A percentile compares a stretch with the other conserved stretches of the same genome.
Conservation (phyloP, 2,888 invertebrate genomes). For the Drosophila helvetica region DNA sequence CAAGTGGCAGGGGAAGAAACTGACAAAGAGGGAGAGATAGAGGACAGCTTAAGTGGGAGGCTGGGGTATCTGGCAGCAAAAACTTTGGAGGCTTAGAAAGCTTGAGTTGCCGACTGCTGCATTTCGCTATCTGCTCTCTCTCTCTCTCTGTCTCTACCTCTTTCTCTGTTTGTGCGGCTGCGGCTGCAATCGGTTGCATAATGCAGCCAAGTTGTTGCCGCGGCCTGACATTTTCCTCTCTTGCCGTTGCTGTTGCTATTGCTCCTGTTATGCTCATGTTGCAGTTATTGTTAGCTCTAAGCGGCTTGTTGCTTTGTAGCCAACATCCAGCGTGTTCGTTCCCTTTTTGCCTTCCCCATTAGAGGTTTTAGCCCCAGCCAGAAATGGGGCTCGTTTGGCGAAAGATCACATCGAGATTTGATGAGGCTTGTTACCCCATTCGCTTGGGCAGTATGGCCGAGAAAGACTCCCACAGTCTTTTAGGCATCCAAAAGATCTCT, state of each 20-base stretch:
- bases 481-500: conserved; percentile 30
- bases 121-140: conserved; percentile 37
- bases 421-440: not conserved
- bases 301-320: conserved; percentile 60
- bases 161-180: conserved; percentile 42
- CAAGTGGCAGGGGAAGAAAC: conserved; percentile 2
- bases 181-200: conserved; percentile 73
- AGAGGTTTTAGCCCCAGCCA: conserved; percentile 26
- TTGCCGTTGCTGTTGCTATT: conserved; percentile 21
- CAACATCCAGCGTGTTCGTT: conserved; percentile 48
- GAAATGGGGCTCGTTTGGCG: conserved; percentile 1
- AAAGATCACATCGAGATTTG: not conserved
- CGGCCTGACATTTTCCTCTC: conserved; percentile 64
- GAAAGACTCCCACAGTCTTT: not conserved
- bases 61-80: conserved; percentile 29
- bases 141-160: conserved; percentile 10
- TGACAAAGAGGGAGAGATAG: not conserved
- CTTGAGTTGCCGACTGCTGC: conserved; percentile 21
- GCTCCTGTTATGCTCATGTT: conserved; percentile 65
- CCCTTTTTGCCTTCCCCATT: conserved; percentile 54
- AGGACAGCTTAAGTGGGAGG: conserved; percentile 1
- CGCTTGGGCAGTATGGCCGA: not conserved
- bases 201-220: conserved; percentile 62
- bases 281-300: conserved; percentile 71
- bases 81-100: conserved; percentile 61